Evolutionary conservation across 2,888 invertebrate species (phyloP), one percentile per base, ranked within the genome.

Genomic region (Xylota segnis): DNA sequence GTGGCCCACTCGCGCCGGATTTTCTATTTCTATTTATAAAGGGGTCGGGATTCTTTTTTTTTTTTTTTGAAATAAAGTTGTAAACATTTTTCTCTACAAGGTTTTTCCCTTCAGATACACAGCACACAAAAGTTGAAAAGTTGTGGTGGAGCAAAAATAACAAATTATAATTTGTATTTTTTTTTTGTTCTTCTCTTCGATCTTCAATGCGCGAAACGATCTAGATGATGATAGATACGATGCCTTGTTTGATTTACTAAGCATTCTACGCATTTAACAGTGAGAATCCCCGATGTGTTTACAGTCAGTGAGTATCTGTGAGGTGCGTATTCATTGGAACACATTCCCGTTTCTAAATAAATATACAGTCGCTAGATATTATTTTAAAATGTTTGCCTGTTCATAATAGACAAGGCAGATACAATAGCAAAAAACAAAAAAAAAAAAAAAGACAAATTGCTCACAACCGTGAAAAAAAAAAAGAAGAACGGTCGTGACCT

Each of bases 261-360:
- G 66, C 56, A 47, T 72, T 72, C 29, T 59, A 77, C 66, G 66
- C 77, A 74, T 72, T 58, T 61, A 77, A 78, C 23, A 43, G 59
- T 32, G 16, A 78, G 68, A 66, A 47, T 50, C 65, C 70, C 83
- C 59, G 77, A 50, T 87, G 87, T 89, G 90, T 89, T 90, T 89
- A 90, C 87, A 68, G 86, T 88, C 79, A 61, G 52, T 76, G 59
- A 78, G 72, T 74, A 68, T 66, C 61, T 78, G 45, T 78, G 45
- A 81, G 68, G 78, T 75, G 63, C 56, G 83, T 74, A 63, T 71
- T 52, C 78, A 78, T 63, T 74, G 68, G 63, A 79, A 76, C 72
- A 52, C 34, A 40, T 66, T 66, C 50, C 68, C 47, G 43, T 43
- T 79, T 65, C 32, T 34, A 83, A 83, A 77, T 77, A 77, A 78